Conservation (phyloP, 2,113 vertebrate genomes). For the Nansenia antarctica region DNA sequence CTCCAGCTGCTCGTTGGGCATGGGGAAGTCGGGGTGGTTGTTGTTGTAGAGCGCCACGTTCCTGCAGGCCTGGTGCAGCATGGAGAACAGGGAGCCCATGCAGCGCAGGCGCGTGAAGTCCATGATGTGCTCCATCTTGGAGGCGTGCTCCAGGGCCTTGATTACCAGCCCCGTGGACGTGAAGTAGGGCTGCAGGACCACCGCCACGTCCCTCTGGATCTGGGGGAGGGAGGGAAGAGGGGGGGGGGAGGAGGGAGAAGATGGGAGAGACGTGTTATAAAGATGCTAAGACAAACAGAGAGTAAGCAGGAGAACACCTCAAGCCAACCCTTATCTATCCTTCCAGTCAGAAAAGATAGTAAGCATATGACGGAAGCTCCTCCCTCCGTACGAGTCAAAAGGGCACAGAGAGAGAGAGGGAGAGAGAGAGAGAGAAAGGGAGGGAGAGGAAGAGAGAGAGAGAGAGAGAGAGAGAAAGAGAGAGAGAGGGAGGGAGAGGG, state of each 20-base stretch:
- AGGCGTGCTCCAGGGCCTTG: conserved; percentile 95
- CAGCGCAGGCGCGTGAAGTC: conserved; percentile 96
- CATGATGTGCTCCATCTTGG: conserved; percentile 98
- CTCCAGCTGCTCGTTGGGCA: conserved; percentile 95
- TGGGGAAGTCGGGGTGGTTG: conserved; percentile 97
- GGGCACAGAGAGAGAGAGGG: too few relatives aligned
- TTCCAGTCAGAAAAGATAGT: too few relatives aligned
- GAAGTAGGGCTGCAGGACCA: conserved; percentile 93
- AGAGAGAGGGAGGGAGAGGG: too few relatives aligned
- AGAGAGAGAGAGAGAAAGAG: too few relatives aligned
- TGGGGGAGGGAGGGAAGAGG: conserved; percentile 45
- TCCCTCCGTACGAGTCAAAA: too few relatives aligned
- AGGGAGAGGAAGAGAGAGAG: too few relatives aligned
- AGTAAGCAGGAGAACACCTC: background rate
- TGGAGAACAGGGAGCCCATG: conserved; percentile 93
- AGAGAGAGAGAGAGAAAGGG: too few relatives aligned
- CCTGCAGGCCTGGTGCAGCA: conserved; percentile 97
- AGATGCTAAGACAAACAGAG: background rate
- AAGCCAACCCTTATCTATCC: too few relatives aligned
- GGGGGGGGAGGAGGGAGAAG: background rate
- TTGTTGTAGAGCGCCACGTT: conserved; percentile 96
- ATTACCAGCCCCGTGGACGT: conserved; percentile 93
- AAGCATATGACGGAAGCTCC: too few relatives aligned
- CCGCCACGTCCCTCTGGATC: conserved; percentile 93
- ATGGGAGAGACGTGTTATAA: background rate